phyloP scores from a whole-genome alignment of 2,113 vertebrate species.

The Zosterops borbonicus region DNA sequence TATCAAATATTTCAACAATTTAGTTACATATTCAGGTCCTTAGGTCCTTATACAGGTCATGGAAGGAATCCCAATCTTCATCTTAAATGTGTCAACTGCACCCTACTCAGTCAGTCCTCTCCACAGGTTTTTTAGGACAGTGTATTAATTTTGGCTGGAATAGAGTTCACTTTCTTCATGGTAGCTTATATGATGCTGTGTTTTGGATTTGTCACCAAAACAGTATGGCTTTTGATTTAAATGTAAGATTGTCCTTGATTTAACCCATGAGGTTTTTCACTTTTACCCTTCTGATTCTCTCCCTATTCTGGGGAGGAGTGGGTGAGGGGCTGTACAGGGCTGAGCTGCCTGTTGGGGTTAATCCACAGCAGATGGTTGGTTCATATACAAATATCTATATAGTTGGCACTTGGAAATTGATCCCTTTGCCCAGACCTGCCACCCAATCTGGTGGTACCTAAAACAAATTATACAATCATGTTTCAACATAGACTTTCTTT shows the following conservation, averaged over 20 bases:
- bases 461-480: neutral
- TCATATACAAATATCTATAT: neutral
- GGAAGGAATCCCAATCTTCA: neutral
- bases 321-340: neutral
- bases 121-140: neutral
- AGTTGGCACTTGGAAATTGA: neutral
- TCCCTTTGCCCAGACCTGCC: neutral
- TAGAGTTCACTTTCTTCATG: neutral
- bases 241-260: fast-evolving
- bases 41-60: neutral
- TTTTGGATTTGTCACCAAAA: neutral
- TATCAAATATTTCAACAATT: neutral
- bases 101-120: neutral
- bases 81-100: neutral
- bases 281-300: neutral
- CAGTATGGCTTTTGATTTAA: neutral
- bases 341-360: neutral
- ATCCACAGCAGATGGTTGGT: neutral
- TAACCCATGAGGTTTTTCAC: neutral
- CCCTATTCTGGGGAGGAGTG: fast-evolving
- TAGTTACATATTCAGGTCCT: neutral
- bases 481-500: neutral
- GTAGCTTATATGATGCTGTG: neutral
- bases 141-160: neutral
- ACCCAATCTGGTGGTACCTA: neutral